These are phyloP conservation scores for Ochotona curzoniae DNA, from an alignment of 2,113 vertebrate genomes.

Conservation along the genomic window DNA sequence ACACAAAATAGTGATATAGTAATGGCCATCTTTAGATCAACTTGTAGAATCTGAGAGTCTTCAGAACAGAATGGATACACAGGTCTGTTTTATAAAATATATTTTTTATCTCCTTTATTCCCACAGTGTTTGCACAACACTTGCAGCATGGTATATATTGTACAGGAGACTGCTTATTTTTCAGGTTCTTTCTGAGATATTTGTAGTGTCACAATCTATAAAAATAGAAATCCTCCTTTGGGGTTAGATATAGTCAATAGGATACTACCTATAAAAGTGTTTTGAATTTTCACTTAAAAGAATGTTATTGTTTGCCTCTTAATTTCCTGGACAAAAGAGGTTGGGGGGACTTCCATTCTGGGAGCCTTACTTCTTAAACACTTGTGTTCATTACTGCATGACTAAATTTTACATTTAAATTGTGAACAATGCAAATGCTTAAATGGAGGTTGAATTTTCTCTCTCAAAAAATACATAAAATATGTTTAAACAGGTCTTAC, in stretches of 20 bases:
- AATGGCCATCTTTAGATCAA: neutral
- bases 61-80: neutral
- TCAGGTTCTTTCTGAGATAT: neutral
- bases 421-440: neutral
- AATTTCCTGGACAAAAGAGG: neutral
- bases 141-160: neutral
- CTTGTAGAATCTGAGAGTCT: neutral
- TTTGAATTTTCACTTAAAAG: constrained; percentile 32
- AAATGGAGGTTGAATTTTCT: neutral
- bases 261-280: neutral
- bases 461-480: neutral
- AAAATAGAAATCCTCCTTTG: neutral
- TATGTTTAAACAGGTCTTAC: neutral
- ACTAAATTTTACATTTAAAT: neutral
- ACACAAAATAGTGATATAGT: neutral
- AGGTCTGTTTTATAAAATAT: neutral
- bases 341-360: neutral
- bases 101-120: neutral
- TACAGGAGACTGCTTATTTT: neutral
- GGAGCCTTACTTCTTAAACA: neutral
- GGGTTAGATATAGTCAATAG: neutral
- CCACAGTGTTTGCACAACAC: neutral
- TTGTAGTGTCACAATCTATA: neutral
- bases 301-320: neutral
- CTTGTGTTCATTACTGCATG: neutral